A percentile compares a stretch with the other conserved stretches of the same genome.
phyloP scores from a whole-genome alignment of 2,113 vertebrate genomes.

The Pluvialis apricaria region DNA sequence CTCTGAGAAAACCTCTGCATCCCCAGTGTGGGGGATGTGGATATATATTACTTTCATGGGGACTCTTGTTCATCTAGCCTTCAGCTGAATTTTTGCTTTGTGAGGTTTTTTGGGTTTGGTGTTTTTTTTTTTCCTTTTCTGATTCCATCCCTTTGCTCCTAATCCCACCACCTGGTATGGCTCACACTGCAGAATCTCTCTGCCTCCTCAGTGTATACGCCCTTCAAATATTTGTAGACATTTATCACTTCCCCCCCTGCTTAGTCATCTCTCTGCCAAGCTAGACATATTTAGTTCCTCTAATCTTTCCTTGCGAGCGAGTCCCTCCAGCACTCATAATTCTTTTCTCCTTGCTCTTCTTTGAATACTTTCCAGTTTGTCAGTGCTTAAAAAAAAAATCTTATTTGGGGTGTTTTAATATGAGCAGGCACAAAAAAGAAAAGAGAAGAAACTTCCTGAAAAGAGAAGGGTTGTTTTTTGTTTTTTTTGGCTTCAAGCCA shows the following conservation, averaged over 20 bases:
- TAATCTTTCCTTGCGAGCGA: conserved; percentile 51
- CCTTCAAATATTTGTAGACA: conserved; percentile 60
- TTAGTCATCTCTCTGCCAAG: conserved; percentile 63
- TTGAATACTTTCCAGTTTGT: conserved; percentile 23
- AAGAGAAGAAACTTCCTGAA: not conserved
- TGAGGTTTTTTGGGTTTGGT: not conserved
- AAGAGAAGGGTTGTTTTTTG: not conserved
- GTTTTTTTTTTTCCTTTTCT: not conserved
- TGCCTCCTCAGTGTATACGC: conserved; percentile 15
- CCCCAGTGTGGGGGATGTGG: not conserved
- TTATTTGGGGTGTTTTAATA: not conserved
- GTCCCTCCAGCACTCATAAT: conserved; percentile 38
- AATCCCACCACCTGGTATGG: conserved; percentile 54
- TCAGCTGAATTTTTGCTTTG: not conserved
- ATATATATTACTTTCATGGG: not conserved
- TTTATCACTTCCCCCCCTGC: conserved; percentile 43
- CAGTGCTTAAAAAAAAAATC: not conserved
- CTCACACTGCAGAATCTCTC: conserved; percentile 24
- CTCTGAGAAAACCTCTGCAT: not conserved
- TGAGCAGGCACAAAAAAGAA: not conserved
- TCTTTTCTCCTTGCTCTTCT: conserved; percentile 53
- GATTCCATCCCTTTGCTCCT: conserved; percentile 14
- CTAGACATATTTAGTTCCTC: conserved; percentile 57
- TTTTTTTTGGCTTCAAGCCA: not conserved
- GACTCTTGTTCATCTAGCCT: not conserved